Evolutionary conservation across 2,113 vertebrate species (phyloP), one percentile per base, ranked within the genome.

Genomic region (Podarcis raffonei): DNA sequence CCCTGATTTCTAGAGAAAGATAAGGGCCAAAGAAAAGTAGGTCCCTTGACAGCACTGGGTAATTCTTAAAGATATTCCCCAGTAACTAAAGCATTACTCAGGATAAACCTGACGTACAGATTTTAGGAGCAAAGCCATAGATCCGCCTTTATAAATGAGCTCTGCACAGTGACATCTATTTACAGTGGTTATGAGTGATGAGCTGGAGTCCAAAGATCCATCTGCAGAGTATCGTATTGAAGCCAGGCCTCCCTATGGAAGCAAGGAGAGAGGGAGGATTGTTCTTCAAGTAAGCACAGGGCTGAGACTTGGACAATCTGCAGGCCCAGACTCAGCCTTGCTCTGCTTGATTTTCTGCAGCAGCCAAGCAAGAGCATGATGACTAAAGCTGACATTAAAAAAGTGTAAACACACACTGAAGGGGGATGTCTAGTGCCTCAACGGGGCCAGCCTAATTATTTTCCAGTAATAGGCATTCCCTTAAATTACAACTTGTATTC

Each of bases 81-180:
- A 77, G 87, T 37, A 89, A 83, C n/a, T 48, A 89, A 83, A 78
- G 18, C 62, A 89, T 89, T 89, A 77, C 74, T 77, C 87, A 83
- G 76, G 81, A 89, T 89, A 89, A 84, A 77, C 74, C 62, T 68
- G 72, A 78, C 69, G 80, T 76, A 74, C 87, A 89, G 81, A 69
- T 89, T 88, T 88, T 83, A 89, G 81, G 81, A 77, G 15, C 5
- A 4, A 32, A 89, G 72, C 3, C 87, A 83, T 89, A 88, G 83
- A 77, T 88, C n/a, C 22, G 16, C 81, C 59, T 32, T 83, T 83
- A 53, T 89, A 68, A 83, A 84, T 22, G 74, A 83, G 72, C 30
- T 69, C 62, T 87, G 39, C 25, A 39, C 59, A 77, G 68, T 83
- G 87, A 89, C 30, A 39, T 83, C 77, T 83, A 83, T 89, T 89